Evolutionary conservation across 2,797 vertebrate genomes (phyloP).

Genomic region (Protosalanx chinensis): DNA sequence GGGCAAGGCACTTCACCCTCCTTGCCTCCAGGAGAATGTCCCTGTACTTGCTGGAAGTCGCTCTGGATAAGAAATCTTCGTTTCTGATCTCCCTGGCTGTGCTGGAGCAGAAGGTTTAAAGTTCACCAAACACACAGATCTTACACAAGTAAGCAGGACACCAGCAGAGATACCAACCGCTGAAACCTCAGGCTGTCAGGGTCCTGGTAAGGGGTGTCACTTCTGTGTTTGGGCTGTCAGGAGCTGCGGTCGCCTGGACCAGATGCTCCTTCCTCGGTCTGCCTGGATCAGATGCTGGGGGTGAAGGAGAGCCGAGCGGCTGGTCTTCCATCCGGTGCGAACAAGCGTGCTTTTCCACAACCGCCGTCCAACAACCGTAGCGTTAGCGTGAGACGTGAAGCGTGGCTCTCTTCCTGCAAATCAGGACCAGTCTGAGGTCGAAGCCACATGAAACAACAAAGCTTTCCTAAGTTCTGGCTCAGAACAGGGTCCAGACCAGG

Average conservation of each 20-base stretch:
- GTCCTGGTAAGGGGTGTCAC: no score
- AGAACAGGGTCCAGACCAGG: conserved; percentile 42
- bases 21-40: no score
- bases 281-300: conserved; percentile 38
- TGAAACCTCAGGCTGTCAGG: no score
- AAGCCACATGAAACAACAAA: conserved; percentile 68
- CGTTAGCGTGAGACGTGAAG: conserved; percentile 57
- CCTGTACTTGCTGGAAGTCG: no score
- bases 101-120: no score
- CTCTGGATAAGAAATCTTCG: no score
- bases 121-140: not conserved
- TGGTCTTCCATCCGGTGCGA: conserved; percentile 29
- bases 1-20: no score
- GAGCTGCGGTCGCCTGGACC: conserved; percentile 29
- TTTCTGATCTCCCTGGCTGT: not conserved
- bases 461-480: conserved; percentile 55
- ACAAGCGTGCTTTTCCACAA: conserved; percentile 54
- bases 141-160: not conserved
- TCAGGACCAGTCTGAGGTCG: conserved; percentile 57
- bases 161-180: no score
- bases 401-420: conserved; percentile 52
- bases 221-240: conserved; percentile 22
- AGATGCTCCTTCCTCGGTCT: not conserved
- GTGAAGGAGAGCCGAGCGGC: conserved; percentile 36
- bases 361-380: conserved; percentile 57